phyloP scores from a whole-genome alignment of 1,140 invertebrate genomes.

The Drosophila arizonae region DNA sequence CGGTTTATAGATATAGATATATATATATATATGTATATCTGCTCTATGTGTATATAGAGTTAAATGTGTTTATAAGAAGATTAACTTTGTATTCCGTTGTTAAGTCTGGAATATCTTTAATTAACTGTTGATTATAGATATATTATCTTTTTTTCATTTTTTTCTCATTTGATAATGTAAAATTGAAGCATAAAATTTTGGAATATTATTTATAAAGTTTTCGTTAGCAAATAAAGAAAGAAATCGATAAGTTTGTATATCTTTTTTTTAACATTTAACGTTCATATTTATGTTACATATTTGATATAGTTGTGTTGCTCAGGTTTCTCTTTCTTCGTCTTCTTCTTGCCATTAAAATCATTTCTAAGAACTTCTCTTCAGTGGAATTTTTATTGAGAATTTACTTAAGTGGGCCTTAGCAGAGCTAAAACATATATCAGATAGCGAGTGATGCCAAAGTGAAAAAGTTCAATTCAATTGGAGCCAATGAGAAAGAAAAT shows the following conservation, averaged over 20 bases:
- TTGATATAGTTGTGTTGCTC: conserved; percentile 21
- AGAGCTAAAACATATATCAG: not conserved
- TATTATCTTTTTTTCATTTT: not conserved
- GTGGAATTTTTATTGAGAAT: conserved; percentile 19
- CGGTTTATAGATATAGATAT: conserved; percentile 42
- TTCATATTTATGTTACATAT: conserved; percentile 45
- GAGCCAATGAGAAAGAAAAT: conserved; percentile 37
- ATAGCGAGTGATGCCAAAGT: conserved; percentile 43
- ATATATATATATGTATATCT: conserved; percentile 18
- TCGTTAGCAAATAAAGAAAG: conserved; percentile 18
- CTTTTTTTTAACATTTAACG: conserved; percentile 36
- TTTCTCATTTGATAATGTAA: conserved; percentile 8
- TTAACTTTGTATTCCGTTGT: conserved; percentile 45
- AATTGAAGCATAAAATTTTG: conserved; percentile 37
- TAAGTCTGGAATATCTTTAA: conserved; percentile 37
- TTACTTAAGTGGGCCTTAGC: conserved; percentile 32
- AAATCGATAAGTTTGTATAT: conserved; percentile 5
- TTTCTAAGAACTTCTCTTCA: not conserved
- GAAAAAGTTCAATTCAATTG: conserved; percentile 28
- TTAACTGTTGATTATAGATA: conserved; percentile 46
- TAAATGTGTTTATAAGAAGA: conserved; percentile 35
- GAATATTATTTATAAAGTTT: conserved; percentile 37
- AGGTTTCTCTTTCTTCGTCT: conserved; percentile 18
- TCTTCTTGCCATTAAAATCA: not conserved
- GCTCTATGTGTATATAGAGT: conserved; percentile 7